phyloP scores from a whole-genome alignment of 1,140 invertebrate genomes.

The Zaprionus lachaisei region DNA sequence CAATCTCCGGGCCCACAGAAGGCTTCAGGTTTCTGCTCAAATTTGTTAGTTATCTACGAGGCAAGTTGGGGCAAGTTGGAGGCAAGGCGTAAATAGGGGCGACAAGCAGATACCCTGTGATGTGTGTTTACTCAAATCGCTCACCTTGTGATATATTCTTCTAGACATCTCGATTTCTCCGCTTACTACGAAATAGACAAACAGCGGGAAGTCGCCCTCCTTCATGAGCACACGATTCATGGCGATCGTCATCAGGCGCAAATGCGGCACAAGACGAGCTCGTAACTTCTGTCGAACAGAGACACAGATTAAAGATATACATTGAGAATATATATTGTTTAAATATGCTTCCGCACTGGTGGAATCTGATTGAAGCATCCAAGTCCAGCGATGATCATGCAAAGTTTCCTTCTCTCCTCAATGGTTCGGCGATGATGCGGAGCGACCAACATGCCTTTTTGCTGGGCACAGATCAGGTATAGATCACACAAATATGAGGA shows the following conservation, averaged over 20 bases:
- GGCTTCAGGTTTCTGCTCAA: constrained; percentile 29
- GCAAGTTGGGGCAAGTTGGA: background rate
- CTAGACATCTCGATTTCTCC: constrained; percentile 68
- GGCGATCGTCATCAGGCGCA: constrained; percentile 53
- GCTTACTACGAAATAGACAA: constrained; percentile 69
- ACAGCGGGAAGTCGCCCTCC: constrained; percentile 50
- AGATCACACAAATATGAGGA: background rate
- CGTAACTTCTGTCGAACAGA: constrained; percentile 58
- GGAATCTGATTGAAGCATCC: constrained; percentile 66
- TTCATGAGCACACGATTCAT: constrained; percentile 61
- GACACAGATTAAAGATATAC: background rate
- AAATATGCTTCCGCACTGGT: constrained; percentile 44
- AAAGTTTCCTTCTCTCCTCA: constrained; percentile 63
- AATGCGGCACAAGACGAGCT: constrained; percentile 58
- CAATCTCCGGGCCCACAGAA: constrained; percentile 75
- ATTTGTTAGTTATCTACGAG: constrained; percentile 28
- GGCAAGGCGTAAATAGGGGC: too few relatives aligned
- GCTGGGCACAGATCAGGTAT: constrained; percentile 29
- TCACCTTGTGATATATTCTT: constrained; percentile 48
- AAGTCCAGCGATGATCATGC: constrained; percentile 52
- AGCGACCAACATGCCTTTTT: constrained; percentile 60
- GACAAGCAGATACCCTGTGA: too few relatives aligned
- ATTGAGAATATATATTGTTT: background rate
- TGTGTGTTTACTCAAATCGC: background rate
- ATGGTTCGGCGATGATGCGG: constrained; percentile 40